phyloP scores from a whole-genome alignment of 2,888 invertebrate species.

The Eupsilia transversa region DNA sequence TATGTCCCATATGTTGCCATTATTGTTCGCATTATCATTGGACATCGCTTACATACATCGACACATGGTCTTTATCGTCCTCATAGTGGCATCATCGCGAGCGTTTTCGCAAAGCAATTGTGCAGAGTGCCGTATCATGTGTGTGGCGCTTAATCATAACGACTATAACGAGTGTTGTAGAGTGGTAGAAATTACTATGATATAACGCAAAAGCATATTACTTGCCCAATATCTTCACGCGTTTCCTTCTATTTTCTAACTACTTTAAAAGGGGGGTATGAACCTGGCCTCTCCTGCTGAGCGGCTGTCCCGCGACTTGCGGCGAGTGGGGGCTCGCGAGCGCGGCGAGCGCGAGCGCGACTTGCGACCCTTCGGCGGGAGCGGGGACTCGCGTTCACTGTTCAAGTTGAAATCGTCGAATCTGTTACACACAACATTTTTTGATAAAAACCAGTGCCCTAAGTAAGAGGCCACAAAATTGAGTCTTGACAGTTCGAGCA shows the following conservation, averaged over 20 bases:
- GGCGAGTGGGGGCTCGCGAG: slow-evolving; percentile 72
- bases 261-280: slow-evolving; percentile 19
- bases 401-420: slow-evolving; percentile 90
- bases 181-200: slow-evolving; percentile 1
- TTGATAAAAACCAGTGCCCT: slow-evolving; percentile 2
- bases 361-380: slow-evolving; percentile 82
- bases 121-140: slow-evolving; percentile 1
- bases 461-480: no score
- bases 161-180: not conserved
- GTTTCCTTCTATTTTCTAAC: slow-evolving; percentile 22
- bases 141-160: not conserved
- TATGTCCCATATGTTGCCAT: not conserved
- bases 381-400: slow-evolving; percentile 87
- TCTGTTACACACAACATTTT: slow-evolving; percentile 69
- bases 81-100: slow-evolving; percentile 1
- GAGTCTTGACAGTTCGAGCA: no score
- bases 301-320: slow-evolving; percentile 86
- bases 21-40: not conserved
- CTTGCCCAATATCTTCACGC: not conserved
- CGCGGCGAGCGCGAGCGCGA: slow-evolving; percentile 79
- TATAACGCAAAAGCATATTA: slow-evolving; percentile 21
- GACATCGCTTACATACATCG: not conserved
- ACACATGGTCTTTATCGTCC: not conserved
- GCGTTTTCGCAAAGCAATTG: slow-evolving; percentile 23
- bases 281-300: slow-evolving; percentile 86